These are phyloP conservation scores for Pheosia tremula DNA, from an alignment of 2,888 invertebrate genomes.

Conservation along the genomic window DNA sequence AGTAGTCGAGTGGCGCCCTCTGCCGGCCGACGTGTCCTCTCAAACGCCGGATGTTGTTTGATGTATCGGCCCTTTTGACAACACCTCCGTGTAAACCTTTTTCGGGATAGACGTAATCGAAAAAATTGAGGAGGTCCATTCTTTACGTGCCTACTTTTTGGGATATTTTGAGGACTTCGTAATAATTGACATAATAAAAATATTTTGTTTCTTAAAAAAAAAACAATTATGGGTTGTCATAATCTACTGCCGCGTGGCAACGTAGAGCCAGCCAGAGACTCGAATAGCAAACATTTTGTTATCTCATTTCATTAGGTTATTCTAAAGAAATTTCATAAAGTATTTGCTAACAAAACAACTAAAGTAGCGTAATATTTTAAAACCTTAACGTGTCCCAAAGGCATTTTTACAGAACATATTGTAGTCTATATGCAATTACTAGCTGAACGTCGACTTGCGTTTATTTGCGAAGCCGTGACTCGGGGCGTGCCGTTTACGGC, in stretches of 20 bases:
- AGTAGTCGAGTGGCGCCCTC: slow-evolving; percentile 15
- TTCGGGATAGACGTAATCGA: neutral
- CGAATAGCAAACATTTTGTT: no score
- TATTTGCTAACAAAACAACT: neutral
- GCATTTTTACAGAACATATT: slow-evolving; percentile 20
- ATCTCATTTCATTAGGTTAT: neutral
- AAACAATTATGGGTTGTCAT: no score
- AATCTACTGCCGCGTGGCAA: no score
- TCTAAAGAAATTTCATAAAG: neutral
- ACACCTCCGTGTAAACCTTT: slow-evolving; percentile 11
- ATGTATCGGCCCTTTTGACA: slow-evolving; percentile 39
- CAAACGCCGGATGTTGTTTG: slow-evolving; percentile 45
- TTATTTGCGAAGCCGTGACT: slow-evolving; percentile 55
- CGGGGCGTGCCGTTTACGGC: slow-evolving; percentile 50
- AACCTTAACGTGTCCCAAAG: slow-evolving; percentile 19
- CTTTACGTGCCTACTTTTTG: neutral
- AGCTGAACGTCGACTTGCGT: slow-evolving; percentile 39
- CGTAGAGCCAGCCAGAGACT: no score
- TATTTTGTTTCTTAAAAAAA: no score
- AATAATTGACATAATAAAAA: no score
- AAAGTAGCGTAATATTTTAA: slow-evolving; percentile 5
- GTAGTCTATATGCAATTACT: slow-evolving; percentile 44
- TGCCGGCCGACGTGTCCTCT: slow-evolving; percentile 40
- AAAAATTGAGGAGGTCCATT: slow-evolving; percentile 1
- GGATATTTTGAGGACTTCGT: neutral